phyloP scores from a whole-genome alignment of 2,113 vertebrate genomes.

The Heterocephalus glaber region DNA sequence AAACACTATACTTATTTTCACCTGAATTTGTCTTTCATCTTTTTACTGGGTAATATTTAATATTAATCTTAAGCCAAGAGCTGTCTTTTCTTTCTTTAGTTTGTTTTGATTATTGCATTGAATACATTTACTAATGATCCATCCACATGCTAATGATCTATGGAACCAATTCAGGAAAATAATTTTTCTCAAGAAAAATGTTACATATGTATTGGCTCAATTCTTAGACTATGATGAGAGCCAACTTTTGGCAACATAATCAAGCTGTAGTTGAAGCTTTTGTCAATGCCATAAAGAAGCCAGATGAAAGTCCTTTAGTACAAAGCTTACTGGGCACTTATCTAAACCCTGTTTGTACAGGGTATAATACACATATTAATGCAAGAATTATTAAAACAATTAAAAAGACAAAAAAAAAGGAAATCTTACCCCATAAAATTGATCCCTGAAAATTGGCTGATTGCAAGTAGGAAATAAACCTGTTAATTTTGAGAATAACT shows the following conservation, averaged over 20 bases:
- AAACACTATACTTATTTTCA: not conserved
- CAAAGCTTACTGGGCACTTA: not conserved
- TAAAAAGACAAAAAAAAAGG: conserved; percentile 10
- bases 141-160: conserved; percentile 16
- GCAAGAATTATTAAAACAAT: conserved; percentile 39
- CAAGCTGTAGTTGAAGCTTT: conserved; percentile 5
- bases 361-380: not conserved
- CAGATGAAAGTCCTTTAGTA: not conserved
- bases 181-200: conserved; percentile 47
- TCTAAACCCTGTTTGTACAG: not conserved
- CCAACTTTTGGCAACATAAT: conserved; percentile 10
- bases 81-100: not conserved
- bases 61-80: not conserved
- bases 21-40: conserved; percentile 13
- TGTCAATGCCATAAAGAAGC: not conserved
- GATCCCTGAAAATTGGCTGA: not conserved
- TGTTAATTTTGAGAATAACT: conserved; percentile 18
- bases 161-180: conserved; percentile 10
- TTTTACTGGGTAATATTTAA: not conserved
- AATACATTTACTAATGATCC: conserved; percentile 38
- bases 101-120: conserved; percentile 36
- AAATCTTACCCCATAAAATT: not conserved
- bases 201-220: not conserved
- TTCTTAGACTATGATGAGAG: conserved; percentile 44
- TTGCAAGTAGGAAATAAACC: not conserved